Evolutionary conservation across 2,888 invertebrate genomes (phyloP), one percentile per base, ranked within the genome.

Genomic region (Brenthis hecate): DNA sequence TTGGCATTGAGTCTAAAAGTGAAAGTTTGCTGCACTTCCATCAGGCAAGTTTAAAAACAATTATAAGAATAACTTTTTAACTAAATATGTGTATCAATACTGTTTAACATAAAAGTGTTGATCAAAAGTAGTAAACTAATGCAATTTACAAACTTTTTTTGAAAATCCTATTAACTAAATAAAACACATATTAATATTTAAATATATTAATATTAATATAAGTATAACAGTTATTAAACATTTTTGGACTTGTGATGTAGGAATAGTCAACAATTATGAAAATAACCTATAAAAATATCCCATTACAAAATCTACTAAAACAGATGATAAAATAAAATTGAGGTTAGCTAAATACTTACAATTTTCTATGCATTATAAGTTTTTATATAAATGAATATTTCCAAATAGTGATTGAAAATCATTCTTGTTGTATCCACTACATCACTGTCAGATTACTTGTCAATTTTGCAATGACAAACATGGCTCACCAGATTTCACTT

Each of bases 1-100:
- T 83, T 88, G 89, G 89, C 89, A 91, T 89, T 89, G 88, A 89
- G 85, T 86, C 81, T 85, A 89, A 88, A 91, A 92, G 92, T 92
- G 92, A 92, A 92, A 92, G 92, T 91, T 66, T 80, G 81, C 82
- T 87, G 85, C 86, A 85, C 84, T 82, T 79, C 80, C 77, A 78
- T 76, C 79, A 78, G 79, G 81, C 80, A 79, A 86, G 85, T 83
- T 86, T 83, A 83, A 82, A 79, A 80, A 80, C 74, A 66, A 75
- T 76, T 74, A 76, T 76, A n/a, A 77, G 74, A 65, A 74, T 70
- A 72, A 66, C 69, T 58, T 60, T 70, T 66, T 47, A 58, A 28
- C 43, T 53, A 66, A 28, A 54, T 54, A 14, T 16, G 1, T 50
- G 13, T 60, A 57, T 66, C 3, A 51, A 53, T 58, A 16, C 2